phyloP scores from a whole-genome alignment of 2,888 invertebrate species.

The Lissocephala sabroskyi region DNA sequence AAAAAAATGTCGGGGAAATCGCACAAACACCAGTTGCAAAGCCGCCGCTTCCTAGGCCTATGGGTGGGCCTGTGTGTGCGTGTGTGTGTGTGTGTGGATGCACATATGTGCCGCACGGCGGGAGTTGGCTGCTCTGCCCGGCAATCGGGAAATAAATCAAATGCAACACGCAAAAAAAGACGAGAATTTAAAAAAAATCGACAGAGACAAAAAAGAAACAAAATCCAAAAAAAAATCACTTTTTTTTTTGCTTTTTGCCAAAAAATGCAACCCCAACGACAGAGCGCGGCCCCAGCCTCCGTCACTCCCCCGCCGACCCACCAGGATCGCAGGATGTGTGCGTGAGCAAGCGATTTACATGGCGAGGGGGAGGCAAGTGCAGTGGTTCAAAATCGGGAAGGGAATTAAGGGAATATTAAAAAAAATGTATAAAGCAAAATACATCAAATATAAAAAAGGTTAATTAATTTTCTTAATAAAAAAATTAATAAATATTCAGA shows the following conservation, averaged over 20 bases:
- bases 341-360: too few relatives aligned
- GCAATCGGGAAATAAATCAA: too few relatives aligned
- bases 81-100: constrained; percentile 20
- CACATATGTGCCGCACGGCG: constrained; percentile 19
- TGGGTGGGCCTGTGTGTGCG: constrained; percentile 9
- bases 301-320: too few relatives aligned
- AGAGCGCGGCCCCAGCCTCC: not conserved
- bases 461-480: too few relatives aligned
- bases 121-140: constrained; percentile 21
- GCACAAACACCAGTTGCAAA: constrained; percentile 65
- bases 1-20: constrained; percentile 34
- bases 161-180: constrained; percentile 4
- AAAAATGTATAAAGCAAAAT: too few relatives aligned
- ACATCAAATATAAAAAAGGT: too few relatives aligned
- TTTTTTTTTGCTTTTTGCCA: constrained; percentile 26
- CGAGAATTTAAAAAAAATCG: not conserved
- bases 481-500: too few relatives aligned
- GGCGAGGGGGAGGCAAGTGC: too few relatives aligned
- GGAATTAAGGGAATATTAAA: too few relatives aligned
- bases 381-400: too few relatives aligned
- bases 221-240: not conserved
- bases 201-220: constrained; percentile 10
- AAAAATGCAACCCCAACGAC: constrained; percentile 15
- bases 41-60: constrained; percentile 13
- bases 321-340: too few relatives aligned